Percentiles rank a stretch among this genome's conserved stretches.
Conservation (phyloP, 2,888 invertebrate species). For the Gari tellinella region DNA sequence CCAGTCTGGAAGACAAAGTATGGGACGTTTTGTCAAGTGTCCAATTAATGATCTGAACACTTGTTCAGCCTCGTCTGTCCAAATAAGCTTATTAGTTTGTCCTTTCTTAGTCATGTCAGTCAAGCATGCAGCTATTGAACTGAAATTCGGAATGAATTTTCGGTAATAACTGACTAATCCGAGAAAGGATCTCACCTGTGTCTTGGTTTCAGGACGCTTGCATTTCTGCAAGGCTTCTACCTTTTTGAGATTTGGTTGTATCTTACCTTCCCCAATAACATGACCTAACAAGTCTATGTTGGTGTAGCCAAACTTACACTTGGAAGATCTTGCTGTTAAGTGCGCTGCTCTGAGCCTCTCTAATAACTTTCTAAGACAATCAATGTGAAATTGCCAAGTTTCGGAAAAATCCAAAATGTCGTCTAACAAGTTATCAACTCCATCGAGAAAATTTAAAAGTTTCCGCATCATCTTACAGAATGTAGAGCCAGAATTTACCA, state of each 20-base stretch:
- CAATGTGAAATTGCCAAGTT: constrained; percentile 48
- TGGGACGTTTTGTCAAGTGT: constrained; percentile 5
- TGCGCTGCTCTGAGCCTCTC: constrained; percentile 23
- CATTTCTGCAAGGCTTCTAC: constrained; percentile 20
- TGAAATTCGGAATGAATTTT: constrained; percentile 49
- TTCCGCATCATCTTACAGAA: constrained; percentile 49
- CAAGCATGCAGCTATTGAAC: constrained; percentile 43
- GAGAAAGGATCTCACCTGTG: constrained; percentile 28
- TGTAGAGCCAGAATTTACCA: constrained; percentile 39
- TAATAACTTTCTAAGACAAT: constrained; percentile 33
- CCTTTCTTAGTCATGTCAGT: constrained; percentile 51
- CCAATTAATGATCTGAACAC: constrained; percentile 16
- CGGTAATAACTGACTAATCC: constrained; percentile 42
- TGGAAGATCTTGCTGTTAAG: constrained; percentile 51
- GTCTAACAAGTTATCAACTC: constrained; percentile 50
- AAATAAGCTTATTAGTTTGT: constrained; percentile 18
- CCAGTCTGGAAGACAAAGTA: constrained; percentile 20
- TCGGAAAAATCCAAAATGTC: constrained; percentile 45
- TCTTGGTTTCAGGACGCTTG: constrained; percentile 13
- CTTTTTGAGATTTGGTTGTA: constrained; percentile 15
- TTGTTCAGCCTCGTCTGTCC: constrained; percentile 16
- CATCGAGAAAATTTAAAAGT: constrained; percentile 31
- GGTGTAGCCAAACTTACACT: constrained; percentile 21
- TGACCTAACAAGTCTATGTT: constrained; percentile 31
- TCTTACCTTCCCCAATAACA: constrained; percentile 18